Conservation (phyloP, 1,140 invertebrate genomes). For the Diabrotica virgifera region DNA sequence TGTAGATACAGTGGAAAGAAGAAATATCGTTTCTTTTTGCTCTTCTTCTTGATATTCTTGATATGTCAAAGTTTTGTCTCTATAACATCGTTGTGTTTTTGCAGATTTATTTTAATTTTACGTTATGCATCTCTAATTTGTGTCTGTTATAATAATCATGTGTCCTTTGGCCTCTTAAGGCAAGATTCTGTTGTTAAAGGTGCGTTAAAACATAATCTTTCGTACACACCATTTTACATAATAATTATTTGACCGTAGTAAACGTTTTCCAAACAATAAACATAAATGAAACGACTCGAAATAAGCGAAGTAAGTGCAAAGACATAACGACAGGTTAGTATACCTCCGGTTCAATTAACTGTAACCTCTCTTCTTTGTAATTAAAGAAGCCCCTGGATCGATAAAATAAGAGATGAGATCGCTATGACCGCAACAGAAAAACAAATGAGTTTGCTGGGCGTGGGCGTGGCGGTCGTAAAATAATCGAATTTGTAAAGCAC, state of each 20-base stretch:
- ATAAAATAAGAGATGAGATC: slow-evolving; percentile 28
- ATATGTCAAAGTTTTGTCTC: too few species aligned
- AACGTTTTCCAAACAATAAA: not conserved
- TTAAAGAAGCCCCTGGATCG: slow-evolving; percentile 30
- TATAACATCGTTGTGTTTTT: too few species aligned
- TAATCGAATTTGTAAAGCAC: slow-evolving; percentile 17
- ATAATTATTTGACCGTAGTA: not conserved
- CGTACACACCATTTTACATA: too few species aligned
- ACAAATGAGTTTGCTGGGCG: slow-evolving; percentile 27
- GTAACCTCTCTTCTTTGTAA: slow-evolving; percentile 18
- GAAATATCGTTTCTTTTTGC: too few species aligned
- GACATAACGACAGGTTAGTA: not conserved
- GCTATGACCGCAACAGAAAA: slow-evolving; percentile 21
- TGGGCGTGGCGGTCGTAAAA: slow-evolving; percentile 28
- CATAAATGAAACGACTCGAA: not conserved
- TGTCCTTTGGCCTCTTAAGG: too few species aligned
- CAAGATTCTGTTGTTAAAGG: too few species aligned
- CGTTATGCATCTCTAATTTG: too few species aligned
- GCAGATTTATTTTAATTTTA: too few species aligned
- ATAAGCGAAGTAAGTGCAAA: not conserved
- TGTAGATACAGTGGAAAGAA: too few species aligned
- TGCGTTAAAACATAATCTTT: too few species aligned
- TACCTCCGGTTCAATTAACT: not conserved
- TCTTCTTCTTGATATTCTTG: too few species aligned
- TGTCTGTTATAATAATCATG: too few species aligned